Base-by-base conservation (phyloP, 2,797 vertebrate species). In the Glossophaga mutica region DNA sequence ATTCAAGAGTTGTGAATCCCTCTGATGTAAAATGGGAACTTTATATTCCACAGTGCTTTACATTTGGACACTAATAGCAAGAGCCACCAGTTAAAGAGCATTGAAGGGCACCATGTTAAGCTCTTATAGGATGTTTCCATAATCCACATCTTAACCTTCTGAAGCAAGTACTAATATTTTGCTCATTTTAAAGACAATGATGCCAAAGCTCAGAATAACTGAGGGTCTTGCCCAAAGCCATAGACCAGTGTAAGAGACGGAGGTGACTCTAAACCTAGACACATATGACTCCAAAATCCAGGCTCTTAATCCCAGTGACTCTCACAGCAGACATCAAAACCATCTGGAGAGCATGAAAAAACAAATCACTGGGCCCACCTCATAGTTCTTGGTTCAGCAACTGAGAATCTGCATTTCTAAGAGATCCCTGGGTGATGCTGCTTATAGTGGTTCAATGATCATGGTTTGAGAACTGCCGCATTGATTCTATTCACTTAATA, bases 101-200 rank as follows among this genome's bases (percentile, higher is more conserved):
- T 46, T 71, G 87, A 46, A 87, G 67, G 65, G 6, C 55, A 16
- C 48, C 16, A n/a, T 5, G 39, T 76, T 91, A 90, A 94, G 26
- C 32, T 70, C 18, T 26, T 73, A 24, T 4, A 46, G 21, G 84
- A 94, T 67, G 34, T 21, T 74, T 88, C 32, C 70, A 1, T 70
- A 81, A 48, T 32, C 48, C 83, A 62, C 50, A 44, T 83, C 22
- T 24, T 9, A 0, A 84, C 55, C 37, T 92, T 83, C 52, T 79
- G 59, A 84, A 92, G 34, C n/a, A 67, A 93, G 52, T 68, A n/a
- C 29, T 91, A 71, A 57, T 46, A 86, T 37, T 71, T 76, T 67
- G 81, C 85, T 88, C 70, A 76, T 84, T 94, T 76, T 70, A 29
- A 90, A 95, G 79, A 91, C n/a, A 16, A 87, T 85, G 74, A 68